These are phyloP conservation scores for Aldrovandia affinis DNA, from an alignment of 2,797 vertebrate genomes.

Conservation along the genomic window DNA sequence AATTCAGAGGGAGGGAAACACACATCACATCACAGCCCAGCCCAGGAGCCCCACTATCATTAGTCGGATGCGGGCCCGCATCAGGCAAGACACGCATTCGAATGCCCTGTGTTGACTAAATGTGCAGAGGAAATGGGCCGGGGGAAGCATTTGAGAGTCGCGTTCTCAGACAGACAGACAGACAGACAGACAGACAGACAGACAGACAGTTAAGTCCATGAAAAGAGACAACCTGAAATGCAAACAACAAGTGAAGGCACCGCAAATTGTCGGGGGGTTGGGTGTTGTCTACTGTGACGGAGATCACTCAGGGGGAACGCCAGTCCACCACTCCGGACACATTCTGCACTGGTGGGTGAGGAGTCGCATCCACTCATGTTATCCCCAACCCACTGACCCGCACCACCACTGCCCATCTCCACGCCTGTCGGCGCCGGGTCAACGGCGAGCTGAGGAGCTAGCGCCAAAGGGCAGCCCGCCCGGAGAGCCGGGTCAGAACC, in stretches of 20 bases:
- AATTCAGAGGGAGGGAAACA: not conserved
- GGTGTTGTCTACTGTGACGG: not conserved
- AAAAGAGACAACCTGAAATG: not conserved
- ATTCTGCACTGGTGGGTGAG: not conserved
- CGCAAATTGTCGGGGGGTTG: not conserved
- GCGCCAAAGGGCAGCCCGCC: not conserved
- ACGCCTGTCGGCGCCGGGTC: not conserved
- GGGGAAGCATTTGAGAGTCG: not conserved
- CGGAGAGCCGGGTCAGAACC: no score
- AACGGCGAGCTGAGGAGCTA: no score
- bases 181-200: no score
- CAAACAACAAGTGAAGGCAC: not conserved
- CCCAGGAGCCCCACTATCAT: not conserved
- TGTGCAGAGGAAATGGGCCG: not conserved
- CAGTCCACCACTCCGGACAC: not conserved
- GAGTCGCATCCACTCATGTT: not conserved
- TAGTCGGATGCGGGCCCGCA: not conserved
- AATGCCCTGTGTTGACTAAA: not conserved
- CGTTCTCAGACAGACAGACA: not conserved
- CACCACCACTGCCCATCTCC: not conserved
- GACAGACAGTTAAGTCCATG: conserved; percentile 1
- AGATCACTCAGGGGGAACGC: not conserved
- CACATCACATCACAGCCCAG: not conserved
- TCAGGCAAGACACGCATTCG: not conserved
- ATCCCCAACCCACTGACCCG: not conserved